phyloP scores from a whole-genome alignment of 1,140 invertebrate species.

The Aphaenogaster ashmeadi region DNA sequence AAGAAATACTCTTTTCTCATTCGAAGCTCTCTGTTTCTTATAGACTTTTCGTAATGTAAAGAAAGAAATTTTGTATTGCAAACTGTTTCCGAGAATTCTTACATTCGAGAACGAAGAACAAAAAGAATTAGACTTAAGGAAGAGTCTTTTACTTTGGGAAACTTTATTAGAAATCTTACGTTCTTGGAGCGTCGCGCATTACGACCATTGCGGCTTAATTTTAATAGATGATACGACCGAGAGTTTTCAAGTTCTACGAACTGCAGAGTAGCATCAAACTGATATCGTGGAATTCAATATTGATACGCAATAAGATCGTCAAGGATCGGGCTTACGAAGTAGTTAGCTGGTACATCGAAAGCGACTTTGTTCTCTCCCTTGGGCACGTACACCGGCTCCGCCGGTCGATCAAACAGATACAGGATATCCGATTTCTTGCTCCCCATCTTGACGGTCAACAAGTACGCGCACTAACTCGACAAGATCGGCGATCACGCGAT shows the following conservation, averaged over 20 bases:
- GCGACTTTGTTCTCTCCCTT: slow-evolving; percentile 89
- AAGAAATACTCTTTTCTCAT: neutral
- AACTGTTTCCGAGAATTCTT: neutral
- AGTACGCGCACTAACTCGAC: neutral
- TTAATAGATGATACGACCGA: neutral
- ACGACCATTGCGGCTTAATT: neutral
- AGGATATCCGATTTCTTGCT: slow-evolving; percentile 81
- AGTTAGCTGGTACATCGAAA: slow-evolving; percentile 89
- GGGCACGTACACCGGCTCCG: slow-evolving; percentile 91
- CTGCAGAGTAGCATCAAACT: neutral
- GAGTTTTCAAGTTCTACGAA: slow-evolving; percentile 1
- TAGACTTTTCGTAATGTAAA: neutral
- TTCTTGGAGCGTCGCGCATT: neutral
- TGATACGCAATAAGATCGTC: slow-evolving; percentile 14
- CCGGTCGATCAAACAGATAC: slow-evolving; percentile 92
- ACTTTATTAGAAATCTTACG: neutral
- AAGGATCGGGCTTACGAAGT: slow-evolving; percentile 84
- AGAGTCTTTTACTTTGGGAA: slow-evolving; percentile 10
- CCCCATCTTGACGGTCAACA: slow-evolving; percentile 52
- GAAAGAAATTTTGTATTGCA: neutral
- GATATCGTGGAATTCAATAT: slow-evolving; percentile 21
- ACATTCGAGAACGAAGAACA: neutral
- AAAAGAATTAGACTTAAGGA: neutral
- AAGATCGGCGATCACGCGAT: neutral
- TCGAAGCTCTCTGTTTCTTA: neutral